Base-by-base conservation (phyloP, 2,888 invertebrate genomes). In the Mythimna albipuncta region DNA sequence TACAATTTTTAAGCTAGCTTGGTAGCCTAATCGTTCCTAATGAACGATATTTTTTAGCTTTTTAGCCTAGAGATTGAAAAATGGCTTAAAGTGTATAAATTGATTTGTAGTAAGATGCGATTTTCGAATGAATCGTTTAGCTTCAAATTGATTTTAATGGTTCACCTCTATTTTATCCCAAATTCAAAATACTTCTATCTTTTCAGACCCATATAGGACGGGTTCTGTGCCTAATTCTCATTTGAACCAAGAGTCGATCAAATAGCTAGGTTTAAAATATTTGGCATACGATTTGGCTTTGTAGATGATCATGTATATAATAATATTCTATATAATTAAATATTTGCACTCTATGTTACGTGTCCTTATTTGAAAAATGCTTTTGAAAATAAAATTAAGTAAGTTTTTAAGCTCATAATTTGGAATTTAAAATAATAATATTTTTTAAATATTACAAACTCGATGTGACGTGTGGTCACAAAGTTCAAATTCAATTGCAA, bases 241-340 rank as follows among this genome's bases (percentile, higher is more conserved):
- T 82, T 73, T 64, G 44, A 65, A 80, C 73, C 69, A 77, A 79
- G 62, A 77, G 64, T 66, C 63, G 64, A 77, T 81, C 61, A 74
- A 73, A 72, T 81, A 72, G 76, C 79, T 87, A 87, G 75, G 67
- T 87, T 87, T 84, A 85, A 81, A 88, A 90, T 91, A 92, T 95
- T 95, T 95, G 95, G 95, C 95, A 94, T 90, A 89, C 71, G 78
- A 84, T 94, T 95, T 94, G 94, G 95, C 94, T 88, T 91, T 79
- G 70, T 74, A 72, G 73, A 84, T 84, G 76, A 79, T 67, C 35
- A 62, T 72, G 55, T 68, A 67, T 59, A 73, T 75, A 50, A 73
- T 75, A 50, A 61, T 61, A 71, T 62, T 63, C 19, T 63, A 41
- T 69, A 52, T 68, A 69, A 64, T 62, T 61, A 64, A 64, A 59